Evolutionary conservation across 2,113 vertebrate genomes (phyloP), one percentile per base, ranked within the genome.

Genomic region (Carlito syrichta): DNA sequence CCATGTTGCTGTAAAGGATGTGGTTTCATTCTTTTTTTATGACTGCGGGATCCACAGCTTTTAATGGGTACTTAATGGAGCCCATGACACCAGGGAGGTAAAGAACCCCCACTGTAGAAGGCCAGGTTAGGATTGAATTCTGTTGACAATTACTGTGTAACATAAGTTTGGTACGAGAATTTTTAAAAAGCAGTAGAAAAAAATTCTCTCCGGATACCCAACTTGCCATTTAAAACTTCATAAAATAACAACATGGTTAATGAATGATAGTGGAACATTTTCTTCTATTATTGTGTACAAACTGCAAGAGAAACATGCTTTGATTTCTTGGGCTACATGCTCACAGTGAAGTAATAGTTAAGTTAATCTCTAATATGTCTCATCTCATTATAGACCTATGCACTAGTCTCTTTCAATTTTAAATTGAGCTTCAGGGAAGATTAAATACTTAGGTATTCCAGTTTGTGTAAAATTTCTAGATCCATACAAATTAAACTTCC

Each of bases 401-500:
- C 66, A 96, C 85, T 89, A 83, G 87, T 92, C 94, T 96, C 95
- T 97, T 97, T 96, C 96, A 98, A 97, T 97, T 98, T 98, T 97
- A 97, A 98, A 98, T 83, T 94, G 96, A 97, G 96, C 95, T 97
- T 96, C 96, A 95, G 96, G 95, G 93, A 97, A 97, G 97, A 98
- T 98, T 97, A 97, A 98, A 96, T 97, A 97, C 95, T 97, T 97
- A 97, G 94, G 94, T 95, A 97, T 97, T 97, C 68, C 87, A 96
- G 97, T 98, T 98, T 97, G 93, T 96, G 89, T 95, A 97, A 98
- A 97, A 97, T 96, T 96, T 97, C 97, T 95, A 93, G 97, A 97
- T 88, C 95, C 97, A 97, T 96, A 97, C 95, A 98, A 97, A 98
- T 98, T 97, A 98, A 97, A 97, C 96, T 96, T 96, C 97, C 93